Base-by-base conservation (phyloP, 2,113 vertebrate genomes). In the Burhinus bistriatus region DNA sequence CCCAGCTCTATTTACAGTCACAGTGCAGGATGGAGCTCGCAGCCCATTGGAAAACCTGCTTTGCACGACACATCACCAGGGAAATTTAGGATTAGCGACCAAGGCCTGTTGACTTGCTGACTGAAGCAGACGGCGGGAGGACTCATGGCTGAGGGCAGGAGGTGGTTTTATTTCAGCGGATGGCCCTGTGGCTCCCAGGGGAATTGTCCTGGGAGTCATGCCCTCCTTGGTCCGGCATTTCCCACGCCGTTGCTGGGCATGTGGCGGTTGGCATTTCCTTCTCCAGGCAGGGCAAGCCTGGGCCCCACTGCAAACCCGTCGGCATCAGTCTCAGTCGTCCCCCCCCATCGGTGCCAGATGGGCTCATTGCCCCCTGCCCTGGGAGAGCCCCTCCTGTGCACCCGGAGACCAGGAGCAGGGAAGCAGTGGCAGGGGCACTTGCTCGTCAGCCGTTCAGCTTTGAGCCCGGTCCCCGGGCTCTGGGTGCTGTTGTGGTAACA, bases 291-390 rank as follows among this genome's bases (percentile, higher is more conserved):
- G 18, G 44, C 34, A 73, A 61, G 44, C 25, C 30, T 38, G 44
- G 2, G 8, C 4, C 6, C 42, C 5, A 1, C 47, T 65, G 36
- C 68, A 77, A 70, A 73, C 26, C 34, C 34, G 13, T 15, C 12
- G 16, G 30, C 61, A 36, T 20, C 71, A 66, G 20, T 51, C 34
- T 36, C n/a, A 3, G 58, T 18, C 45, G 15, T 22, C 22, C 17
- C 29, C 14, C 54, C 9, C 6, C 2, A 5, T 30, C 2, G 0
- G 27, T 66, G 21, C 14, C 47, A 29, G 58, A 45, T 15, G 44
- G 19, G 15, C 4, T 77, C 10, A 29, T 20, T 72, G 58, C 10
- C 5, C 30, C 32, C 57, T 0, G 0, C 0, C 7, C n/a, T 0
- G 1, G 54, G 9, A 84, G 36, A 92, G 12, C 34, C 51, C 45